Evolutionary conservation across 2,888 invertebrate genomes (phyloP), one percentile per base, ranked within the genome.

Genomic region (Rotaria sp.): DNA sequence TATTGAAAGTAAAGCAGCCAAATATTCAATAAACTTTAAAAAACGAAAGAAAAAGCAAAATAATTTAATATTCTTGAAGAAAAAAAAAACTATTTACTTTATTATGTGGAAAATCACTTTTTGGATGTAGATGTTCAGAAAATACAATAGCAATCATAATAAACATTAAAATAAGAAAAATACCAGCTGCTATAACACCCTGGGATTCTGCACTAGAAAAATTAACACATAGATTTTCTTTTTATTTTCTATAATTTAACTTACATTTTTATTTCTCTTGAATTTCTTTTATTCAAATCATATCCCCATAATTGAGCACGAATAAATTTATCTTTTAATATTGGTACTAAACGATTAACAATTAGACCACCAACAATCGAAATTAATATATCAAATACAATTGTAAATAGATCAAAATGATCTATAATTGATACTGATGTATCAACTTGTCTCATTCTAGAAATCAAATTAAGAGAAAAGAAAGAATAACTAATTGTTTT

Each of bases 1-100:
- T 89, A 99, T 97, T 55, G 96, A 97, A 85, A 99, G 92, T 85
- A 99, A 92, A 3, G 96, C 98, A 84, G 96, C 96, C 89, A 99
- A 93, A 89, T 96, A 93, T 92, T 97, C 96, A 89, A 97, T 96
- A 93, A 99, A 96, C 96, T 96, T 92, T 15, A 87, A 52, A 35
- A 84, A 84, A 30, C 55, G 7, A 55, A 7, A 75, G 10, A 87
- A 52, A 0, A 50, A 50, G 18, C 8, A 8, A 8, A 45, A 24
- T 52, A 3, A 52, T 52, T 24, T 7, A 52, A 52, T 4, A 24
- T 52, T 52, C 24, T 52, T 24, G 2, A 52, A 52, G 52, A 52
- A 52, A 50, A 21, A 52, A n/a, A n/a, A n/a, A n/a, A n/a, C n/a
- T 24, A 52, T 88, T 84, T 87, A 91, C 91, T 89, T 90, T 90